Evolutionary conservation across 1,140 invertebrate genomes (phyloP).

Genomic region (Euborellia annulipes): DNA sequence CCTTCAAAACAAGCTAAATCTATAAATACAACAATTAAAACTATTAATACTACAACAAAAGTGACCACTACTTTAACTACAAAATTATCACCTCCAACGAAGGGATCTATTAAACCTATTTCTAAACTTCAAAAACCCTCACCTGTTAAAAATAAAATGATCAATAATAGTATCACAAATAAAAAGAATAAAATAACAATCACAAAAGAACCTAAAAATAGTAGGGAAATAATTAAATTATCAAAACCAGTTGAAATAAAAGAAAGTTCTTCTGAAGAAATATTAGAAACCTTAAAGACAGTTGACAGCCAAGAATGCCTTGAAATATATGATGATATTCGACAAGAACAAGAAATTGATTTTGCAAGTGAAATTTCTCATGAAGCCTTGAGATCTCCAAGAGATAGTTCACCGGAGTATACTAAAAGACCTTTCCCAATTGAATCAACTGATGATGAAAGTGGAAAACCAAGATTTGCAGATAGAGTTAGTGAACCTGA

Average conservation of each 20-base stretch:
- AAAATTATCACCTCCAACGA: no score
- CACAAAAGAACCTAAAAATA: no score
- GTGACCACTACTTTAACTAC: no score
- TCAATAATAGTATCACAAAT: background rate
- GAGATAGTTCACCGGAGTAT: no score
- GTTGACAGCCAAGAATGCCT: slow-evolving; percentile 8
- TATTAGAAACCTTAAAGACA: background rate
- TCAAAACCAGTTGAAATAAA: background rate
- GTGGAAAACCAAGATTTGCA: slow-evolving; percentile 45
- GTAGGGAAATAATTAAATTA: slow-evolving; percentile 5
- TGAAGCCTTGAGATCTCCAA: slow-evolving; percentile 22
- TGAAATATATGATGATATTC: slow-evolving; percentile 13
- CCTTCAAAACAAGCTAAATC: slow-evolving; percentile 6
- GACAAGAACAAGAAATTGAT: slow-evolving; percentile 13
- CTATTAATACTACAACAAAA: no score
- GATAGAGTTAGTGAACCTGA: slow-evolving; percentile 54
- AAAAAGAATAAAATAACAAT: slow-evolving; percentile 1
- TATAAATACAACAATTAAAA: background rate
- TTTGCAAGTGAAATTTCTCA: slow-evolving; percentile 45
- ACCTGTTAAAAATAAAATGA: background rate
- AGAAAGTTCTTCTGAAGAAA: slow-evolving; percentile 12
- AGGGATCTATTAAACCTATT: no score
- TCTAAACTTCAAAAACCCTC: no score
- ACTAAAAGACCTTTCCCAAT: slow-evolving; percentile 29
- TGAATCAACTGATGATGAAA: slow-evolving; percentile 33